These are phyloP conservation scores for Ardeotis arabs DNA, from an alignment of 2,113 vertebrate genomes.

Conservation along the genomic window DNA sequence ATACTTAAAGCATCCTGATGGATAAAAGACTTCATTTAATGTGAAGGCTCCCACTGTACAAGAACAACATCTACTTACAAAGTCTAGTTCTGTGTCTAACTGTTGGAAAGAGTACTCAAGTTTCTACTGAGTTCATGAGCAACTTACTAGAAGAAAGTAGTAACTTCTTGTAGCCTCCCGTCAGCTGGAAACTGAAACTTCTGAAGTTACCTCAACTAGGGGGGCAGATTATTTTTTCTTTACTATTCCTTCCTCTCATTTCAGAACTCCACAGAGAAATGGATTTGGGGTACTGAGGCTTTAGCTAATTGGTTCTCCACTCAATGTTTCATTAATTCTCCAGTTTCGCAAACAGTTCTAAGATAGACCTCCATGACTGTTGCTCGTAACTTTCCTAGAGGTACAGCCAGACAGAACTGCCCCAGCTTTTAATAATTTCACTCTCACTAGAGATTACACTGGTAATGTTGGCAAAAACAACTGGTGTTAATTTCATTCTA, in stretches of 20 bases:
- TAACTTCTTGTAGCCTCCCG: neutral
- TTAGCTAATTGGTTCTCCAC: neutral
- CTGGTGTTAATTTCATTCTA: neutral
- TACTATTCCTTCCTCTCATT: neutral
- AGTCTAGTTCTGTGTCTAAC: neutral
- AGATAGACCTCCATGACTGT: neutral
- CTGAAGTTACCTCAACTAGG: neutral
- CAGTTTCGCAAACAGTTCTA: neutral
- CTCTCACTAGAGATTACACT: neutral
- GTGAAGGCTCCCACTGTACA: neutral
- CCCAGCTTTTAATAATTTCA: neutral
- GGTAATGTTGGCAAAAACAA: neutral
- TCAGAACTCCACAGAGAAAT: neutral
- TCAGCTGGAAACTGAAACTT: neutral
- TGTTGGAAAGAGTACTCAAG: neutral
- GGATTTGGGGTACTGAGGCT: neutral
- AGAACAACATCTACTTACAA: neutral
- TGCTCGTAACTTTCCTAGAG: neutral
- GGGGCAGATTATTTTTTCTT: neutral
- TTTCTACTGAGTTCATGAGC: neutral
- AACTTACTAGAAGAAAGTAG: neutral
- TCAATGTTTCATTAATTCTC: neutral
- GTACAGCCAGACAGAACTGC: neutral
- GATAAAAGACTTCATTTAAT: constrained; percentile 1
- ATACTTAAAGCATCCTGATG: neutral